Percentiles rank a stretch among this genome's conserved stretches.
Evolutionary conservation across 2,888 invertebrate species (phyloP).

Genomic region (Ischnura elegans): DNA sequence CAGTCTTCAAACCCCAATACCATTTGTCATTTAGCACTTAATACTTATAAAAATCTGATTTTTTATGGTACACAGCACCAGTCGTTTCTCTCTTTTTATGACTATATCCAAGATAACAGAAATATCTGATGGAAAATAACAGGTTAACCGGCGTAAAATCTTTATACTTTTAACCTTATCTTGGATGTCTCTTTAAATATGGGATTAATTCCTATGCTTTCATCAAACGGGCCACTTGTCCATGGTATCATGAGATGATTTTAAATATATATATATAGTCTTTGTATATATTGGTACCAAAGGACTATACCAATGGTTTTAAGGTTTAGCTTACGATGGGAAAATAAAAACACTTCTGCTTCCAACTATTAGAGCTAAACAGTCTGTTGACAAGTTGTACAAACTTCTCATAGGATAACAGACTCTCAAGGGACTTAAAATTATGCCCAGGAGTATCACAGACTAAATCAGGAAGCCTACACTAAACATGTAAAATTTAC

Average conservation of each 20-base stretch:
- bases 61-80: conserved; percentile 66
- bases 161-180: conserved; percentile 56
- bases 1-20: conserved; percentile 64
- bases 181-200: conserved; percentile 57
- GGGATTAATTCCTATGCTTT: conserved; percentile 47
- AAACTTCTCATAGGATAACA: conserved; percentile 39
- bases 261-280: conserved; percentile 1
- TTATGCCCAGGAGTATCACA: conserved; percentile 59
- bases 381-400: conserved; percentile 49
- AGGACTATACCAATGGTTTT: conserved; percentile 55
- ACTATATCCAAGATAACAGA: conserved; percentile 55
- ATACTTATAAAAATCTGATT: conserved; percentile 64
- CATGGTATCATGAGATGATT: conserved; percentile 53
- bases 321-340: conserved; percentile 55
- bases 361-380: conserved; percentile 63
- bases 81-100: conserved; percentile 38
- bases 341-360: conserved; percentile 61
- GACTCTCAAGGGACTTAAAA: conserved; percentile 50
- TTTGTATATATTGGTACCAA: conserved; percentile 39
- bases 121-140: conserved; percentile 57
- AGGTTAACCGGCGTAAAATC: conserved; percentile 55
- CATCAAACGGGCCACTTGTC: conserved; percentile 59
- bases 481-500: conserved; percentile 64
- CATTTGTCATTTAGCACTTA: conserved; percentile 59
- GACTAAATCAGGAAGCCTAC: conserved; percentile 66